Evolutionary conservation across 2,113 vertebrate species (phyloP), one percentile per base, ranked within the genome.

Genomic region (Tangachromis dhanisi): DNA sequence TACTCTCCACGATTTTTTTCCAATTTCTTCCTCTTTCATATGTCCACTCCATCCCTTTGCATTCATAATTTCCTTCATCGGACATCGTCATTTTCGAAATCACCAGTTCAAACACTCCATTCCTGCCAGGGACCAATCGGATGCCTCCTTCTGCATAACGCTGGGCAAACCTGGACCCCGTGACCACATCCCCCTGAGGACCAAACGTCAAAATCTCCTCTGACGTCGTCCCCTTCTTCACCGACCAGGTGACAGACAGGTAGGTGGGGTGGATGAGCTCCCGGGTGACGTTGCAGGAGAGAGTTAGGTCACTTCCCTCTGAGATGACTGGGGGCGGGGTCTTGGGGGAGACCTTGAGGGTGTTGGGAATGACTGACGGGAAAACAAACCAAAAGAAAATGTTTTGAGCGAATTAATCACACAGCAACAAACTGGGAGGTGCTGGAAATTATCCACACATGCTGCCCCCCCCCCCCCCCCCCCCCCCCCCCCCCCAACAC

Each of bases 31-130:
- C 96, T 0, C 90, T 95, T 6, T 97, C 97, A 80, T 96, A 94
- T 1, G 97, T 98, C 98, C 98, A 99, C 87, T 98, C 97, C 0
- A 94, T 96, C 9, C 97, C 98, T 0, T 96, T 95, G 88, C 98
- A 99, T 11, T 94, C 87, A 73, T 99, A 99, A 80, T 92, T 81
- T 0, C 98, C 98, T 5, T 94, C 95, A 5, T 99, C 98, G 0
- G 86, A 85, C 0, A 93, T 89, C 1, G 92, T 94, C 1, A 96
- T 96, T 35, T 93, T 95, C 19, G 96, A 93, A 55, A 99, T 93
- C 1, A 97, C 96, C 12, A 99, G 68, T 1, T 89, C 91, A 49
- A 97, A 99, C 0, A 92, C 79, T 1, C 98, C 97, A 1, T 93
- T 94, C 1, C 47, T 96, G 4, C 93, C 96, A 0, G 97, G 96